Evolutionary conservation across 2,113 vertebrate species (phyloP).

Genomic region (Oreochromis niloticus): DNA sequence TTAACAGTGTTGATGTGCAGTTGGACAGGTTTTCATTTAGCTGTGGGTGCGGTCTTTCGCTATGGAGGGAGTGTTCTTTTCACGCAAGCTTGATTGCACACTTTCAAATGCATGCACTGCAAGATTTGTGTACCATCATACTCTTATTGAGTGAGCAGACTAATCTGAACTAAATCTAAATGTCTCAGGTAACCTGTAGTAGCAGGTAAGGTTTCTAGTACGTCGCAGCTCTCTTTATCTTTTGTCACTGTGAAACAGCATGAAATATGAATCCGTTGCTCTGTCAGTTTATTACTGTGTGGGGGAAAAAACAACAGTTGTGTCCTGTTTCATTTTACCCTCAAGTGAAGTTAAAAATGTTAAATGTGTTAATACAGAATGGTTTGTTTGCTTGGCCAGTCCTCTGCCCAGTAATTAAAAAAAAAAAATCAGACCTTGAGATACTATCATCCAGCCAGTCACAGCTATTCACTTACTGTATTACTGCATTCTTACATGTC

Average conservation of each 20-base stretch:
- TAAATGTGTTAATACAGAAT: background rate
- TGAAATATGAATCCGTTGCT: background rate
- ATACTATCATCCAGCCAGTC: background rate
- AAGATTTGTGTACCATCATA: background rate
- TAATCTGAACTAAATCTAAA: constrained; percentile 10
- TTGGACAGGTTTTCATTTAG: constrained; percentile 39
- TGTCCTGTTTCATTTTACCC: background rate
- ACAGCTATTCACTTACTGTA: background rate
- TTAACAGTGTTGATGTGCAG: background rate
- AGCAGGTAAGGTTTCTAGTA: background rate
- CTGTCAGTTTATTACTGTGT: background rate
- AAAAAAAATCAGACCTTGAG: background rate
- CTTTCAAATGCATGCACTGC: background rate
- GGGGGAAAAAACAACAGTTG: background rate
- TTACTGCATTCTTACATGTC: background rate
- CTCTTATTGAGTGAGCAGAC: background rate
- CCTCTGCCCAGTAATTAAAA: background rate
- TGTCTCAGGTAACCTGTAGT: background rate
- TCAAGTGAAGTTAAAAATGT: background rate
- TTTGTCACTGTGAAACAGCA: background rate
- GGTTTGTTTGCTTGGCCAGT: background rate
- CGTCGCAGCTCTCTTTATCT: background rate
- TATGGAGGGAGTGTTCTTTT: background rate
- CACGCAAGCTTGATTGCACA: background rate
- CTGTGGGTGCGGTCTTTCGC: constrained; percentile 2